Percentiles rank a stretch among this genome's conserved stretches.
Evolutionary conservation across 2,888 invertebrate genomes (phyloP).

Genomic region (Azorinus chamasolen): DNA sequence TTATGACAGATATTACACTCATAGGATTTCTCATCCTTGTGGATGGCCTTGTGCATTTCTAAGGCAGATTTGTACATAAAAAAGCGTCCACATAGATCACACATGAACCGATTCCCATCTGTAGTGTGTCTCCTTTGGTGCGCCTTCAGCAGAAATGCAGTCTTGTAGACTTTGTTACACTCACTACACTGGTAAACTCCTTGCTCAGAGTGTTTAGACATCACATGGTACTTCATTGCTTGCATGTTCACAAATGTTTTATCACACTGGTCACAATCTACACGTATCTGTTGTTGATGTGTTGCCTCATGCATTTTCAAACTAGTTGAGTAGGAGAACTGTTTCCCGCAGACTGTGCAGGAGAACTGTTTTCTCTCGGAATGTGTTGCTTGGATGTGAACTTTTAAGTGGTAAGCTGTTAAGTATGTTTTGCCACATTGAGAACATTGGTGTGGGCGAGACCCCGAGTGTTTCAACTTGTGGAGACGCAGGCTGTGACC

Average conservation of each 20-base stretch:
- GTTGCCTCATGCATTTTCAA: slow-evolving; percentile 79
- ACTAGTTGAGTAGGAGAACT: slow-evolving; percentile 81
- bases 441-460: slow-evolving; percentile 78
- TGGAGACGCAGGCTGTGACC: slow-evolving; percentile 82
- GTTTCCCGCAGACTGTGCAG: slow-evolving; percentile 79
- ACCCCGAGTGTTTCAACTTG: slow-evolving; percentile 77
- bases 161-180: slow-evolving; percentile 80
- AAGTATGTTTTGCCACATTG: slow-evolving; percentile 82
- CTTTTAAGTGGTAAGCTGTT: slow-evolving; percentile 81
- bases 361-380: slow-evolving; percentile 67
- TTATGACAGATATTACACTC: slow-evolving; percentile 79
- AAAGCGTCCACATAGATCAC: slow-evolving; percentile 79
- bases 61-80: slow-evolving; percentile 82
- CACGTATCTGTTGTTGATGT: slow-evolving; percentile 77
- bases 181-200: slow-evolving; percentile 74
- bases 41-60: slow-evolving; percentile 79
- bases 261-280: slow-evolving; percentile 75
- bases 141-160: slow-evolving; percentile 74
- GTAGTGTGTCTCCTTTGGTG: slow-evolving; percentile 77
- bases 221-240: slow-evolving; percentile 71
- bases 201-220: slow-evolving; percentile 70
- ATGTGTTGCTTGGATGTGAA: slow-evolving; percentile 80
- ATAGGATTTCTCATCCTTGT: slow-evolving; percentile 74
- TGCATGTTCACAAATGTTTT: slow-evolving; percentile 78
- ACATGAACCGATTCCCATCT: slow-evolving; percentile 75